phyloP scores from a whole-genome alignment of 2,797 vertebrate genomes.

The Halcyon badia region DNA sequence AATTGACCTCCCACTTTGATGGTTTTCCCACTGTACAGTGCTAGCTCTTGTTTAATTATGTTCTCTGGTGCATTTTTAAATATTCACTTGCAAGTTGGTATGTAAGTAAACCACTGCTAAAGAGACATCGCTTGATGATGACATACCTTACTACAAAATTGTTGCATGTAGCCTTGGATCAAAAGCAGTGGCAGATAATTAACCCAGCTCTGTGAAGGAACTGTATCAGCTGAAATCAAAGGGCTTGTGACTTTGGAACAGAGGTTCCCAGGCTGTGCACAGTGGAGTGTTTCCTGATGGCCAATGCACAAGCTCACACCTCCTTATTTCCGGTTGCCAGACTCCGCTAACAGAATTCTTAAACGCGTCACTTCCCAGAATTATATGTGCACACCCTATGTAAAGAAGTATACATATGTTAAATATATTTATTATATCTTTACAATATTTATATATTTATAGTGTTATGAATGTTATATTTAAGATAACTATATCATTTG shows the following conservation, averaged over 20 bases:
- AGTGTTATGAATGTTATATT: background rate
- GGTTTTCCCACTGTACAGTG: background rate
- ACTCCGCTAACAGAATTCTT: background rate
- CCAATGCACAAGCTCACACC: background rate
- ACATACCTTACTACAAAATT: too few relatives aligned
- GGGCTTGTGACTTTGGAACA: background rate
- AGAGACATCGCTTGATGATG: fast-evolving
- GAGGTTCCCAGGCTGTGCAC: background rate
- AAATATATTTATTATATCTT: background rate
- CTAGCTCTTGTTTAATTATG: background rate
- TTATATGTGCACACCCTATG: background rate
- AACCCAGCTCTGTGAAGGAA: background rate
- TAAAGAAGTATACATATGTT: background rate
- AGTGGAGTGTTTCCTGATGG: background rate
- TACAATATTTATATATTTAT: background rate
- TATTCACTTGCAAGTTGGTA: background rate
- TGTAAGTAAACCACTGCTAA: background rate
- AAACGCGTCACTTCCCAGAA: background rate
- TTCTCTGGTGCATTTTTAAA: background rate
- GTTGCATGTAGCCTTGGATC: background rate
- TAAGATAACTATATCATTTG: background rate
- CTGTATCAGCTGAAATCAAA: background rate
- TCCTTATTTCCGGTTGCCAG: background rate
- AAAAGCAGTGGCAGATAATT: background rate
- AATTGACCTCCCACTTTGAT: background rate